Percentiles rank a stretch among this genome's conserved stretches.
phyloP scores from a whole-genome alignment of 2,888 invertebrate species.

The Pandemis heparana region DNA sequence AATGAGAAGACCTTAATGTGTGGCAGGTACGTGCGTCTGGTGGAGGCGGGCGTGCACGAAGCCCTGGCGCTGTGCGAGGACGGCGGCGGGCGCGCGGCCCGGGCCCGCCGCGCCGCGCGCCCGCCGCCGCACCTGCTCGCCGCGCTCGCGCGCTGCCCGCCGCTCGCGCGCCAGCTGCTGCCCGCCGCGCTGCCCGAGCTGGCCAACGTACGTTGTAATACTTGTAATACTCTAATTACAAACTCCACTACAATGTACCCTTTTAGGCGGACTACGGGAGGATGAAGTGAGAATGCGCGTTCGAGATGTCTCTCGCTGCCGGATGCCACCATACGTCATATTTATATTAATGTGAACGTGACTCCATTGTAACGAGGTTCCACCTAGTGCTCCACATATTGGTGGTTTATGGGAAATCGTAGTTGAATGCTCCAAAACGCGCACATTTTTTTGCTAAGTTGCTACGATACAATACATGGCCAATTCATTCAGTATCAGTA shows the following conservation, averaged over 20 bases:
- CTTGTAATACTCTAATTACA: neutral
- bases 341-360: too few species aligned
- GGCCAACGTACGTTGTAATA: conserved; percentile 48
- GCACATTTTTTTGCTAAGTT: neutral
- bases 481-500: too few species aligned
- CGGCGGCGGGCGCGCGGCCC: conserved; percentile 42
- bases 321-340: too few species aligned
- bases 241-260: too few species aligned
- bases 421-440: neutral
- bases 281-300: too few species aligned
- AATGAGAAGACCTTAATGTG: too few species aligned
- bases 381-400: neutral
- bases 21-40: conserved; percentile 92
- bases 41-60: conserved; percentile 96
- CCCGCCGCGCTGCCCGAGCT: conserved; percentile 67
- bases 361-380: neutral
- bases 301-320: too few species aligned
- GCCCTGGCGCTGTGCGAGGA: conserved; percentile 91
- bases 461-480: too few species aligned
- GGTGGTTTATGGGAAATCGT: neutral
- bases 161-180: conserved; percentile 82
- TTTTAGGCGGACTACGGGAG: too few species aligned
- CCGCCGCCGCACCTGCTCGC: conserved; percentile 93
- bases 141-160: conserved; percentile 92
- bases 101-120: conserved; percentile 83